Conservation (phyloP, 23 tunicate genomes). For the Clavelina lepadiformis region DNA sequence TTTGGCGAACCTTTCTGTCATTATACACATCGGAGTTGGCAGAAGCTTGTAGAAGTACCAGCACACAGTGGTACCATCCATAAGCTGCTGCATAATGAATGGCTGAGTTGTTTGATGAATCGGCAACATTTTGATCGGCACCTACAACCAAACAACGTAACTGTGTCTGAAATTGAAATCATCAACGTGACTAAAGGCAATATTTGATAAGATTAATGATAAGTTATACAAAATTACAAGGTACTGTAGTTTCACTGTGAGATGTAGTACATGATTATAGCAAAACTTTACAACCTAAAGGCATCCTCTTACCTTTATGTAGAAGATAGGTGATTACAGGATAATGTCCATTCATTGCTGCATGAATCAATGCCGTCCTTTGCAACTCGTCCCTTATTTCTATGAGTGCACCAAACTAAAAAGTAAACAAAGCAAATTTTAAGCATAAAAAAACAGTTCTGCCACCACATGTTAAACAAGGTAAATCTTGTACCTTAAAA, state of each 20-base stretch:
- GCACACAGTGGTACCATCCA: slow-evolving; percentile 97
- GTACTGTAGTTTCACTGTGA: too few relatives aligned
- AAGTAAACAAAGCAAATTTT: too few relatives aligned
- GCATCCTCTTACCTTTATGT: slow-evolving; percentile 73
- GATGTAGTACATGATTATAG: too few relatives aligned
- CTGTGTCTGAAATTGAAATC: too few relatives aligned
- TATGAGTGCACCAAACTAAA: slow-evolving; percentile 75
- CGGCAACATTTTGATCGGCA: slow-evolving; percentile 88
- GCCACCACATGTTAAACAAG: too few relatives aligned
- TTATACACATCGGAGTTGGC: slow-evolving; percentile 85
- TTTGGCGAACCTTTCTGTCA: slow-evolving; percentile 90
- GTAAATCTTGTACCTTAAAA: too few relatives aligned
- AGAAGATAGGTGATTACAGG: slow-evolving; percentile 88
- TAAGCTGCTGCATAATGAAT: slow-evolving; percentile 98
- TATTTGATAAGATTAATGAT: too few relatives aligned
- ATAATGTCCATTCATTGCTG: slow-evolving; percentile 98
- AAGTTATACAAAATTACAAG: too few relatives aligned
- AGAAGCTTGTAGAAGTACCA: slow-evolving; percentile 68
- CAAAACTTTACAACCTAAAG: too few relatives aligned
- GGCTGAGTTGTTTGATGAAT: slow-evolving; percentile 91
- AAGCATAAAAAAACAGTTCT: too few relatives aligned
- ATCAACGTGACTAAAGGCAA: too few relatives aligned
- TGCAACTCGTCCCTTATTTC: slow-evolving; percentile 80
- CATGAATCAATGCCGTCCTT: slow-evolving; percentile 91
- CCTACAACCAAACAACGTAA: too few relatives aligned